phyloP scores from a whole-genome alignment of 2,888 invertebrate genomes.

The Diloba caeruleocephala region DNA sequence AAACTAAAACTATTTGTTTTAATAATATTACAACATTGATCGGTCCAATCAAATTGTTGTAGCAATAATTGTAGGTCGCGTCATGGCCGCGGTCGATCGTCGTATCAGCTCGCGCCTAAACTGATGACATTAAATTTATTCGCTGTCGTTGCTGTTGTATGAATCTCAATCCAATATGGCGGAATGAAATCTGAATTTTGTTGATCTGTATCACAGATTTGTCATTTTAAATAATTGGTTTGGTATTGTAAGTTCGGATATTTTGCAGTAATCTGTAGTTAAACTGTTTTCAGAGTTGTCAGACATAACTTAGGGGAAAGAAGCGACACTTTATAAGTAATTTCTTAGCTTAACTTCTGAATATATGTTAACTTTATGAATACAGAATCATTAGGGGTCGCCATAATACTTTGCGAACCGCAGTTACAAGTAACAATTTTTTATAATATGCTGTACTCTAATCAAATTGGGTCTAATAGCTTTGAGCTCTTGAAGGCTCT shows the following conservation, averaged over 20 bases:
- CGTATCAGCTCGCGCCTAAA: not conserved
- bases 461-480: slow-evolving; percentile 35
- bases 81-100: slow-evolving; percentile 4
- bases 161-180: slow-evolving; percentile 34
- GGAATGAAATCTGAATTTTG: slow-evolving; percentile 23
- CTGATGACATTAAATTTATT: slow-evolving; percentile 24
- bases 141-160: slow-evolving; percentile 24
- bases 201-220: slow-evolving; percentile 26
- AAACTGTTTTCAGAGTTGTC: not conserved
- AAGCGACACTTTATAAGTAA: not conserved
- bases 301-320: not conserved
- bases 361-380: too few relatives aligned
- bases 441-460: too few relatives aligned
- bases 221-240: slow-evolving; percentile 4
- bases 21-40: not conserved
- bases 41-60: slow-evolving; percentile 5
- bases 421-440: not conserved
- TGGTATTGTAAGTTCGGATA: slow-evolving; percentile 13
- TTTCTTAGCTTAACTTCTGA: not conserved
- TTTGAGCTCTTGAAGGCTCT: slow-evolving; percentile 32
- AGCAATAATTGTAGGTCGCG: slow-evolving; percentile 5
- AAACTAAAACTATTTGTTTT: too few relatives aligned
- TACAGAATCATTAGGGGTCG: too few relatives aligned
- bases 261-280: slow-evolving; percentile 10
- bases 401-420: not conserved